Base-by-base conservation (phyloP, 2,797 vertebrate genomes). In the Sparidentex hasta region DNA sequence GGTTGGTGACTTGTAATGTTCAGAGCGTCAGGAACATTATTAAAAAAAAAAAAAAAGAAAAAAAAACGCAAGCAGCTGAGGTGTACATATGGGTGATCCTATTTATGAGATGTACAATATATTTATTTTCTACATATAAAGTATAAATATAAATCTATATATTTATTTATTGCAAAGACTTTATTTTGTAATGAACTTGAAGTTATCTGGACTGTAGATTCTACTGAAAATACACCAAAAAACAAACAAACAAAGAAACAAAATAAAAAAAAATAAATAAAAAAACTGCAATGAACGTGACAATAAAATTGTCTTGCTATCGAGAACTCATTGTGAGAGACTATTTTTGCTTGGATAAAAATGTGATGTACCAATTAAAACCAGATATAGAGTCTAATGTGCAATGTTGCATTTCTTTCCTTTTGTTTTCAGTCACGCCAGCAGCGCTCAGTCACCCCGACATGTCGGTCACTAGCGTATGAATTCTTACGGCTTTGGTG, bases 151-250 rank as follows among this genome's bases (percentile, higher is more conserved):
- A 95, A 95, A 95, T 98, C 97, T 98, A 99, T 99, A 92, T 99
- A 98, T 99, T 99, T 99, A 99, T 99, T 99, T 99, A 99, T 99
- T 99, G 97, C 96, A 97, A 97, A 98, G 96, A 97, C 96, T 97
- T 96, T 98, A 98, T 99, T 99, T 99, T 99, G 97, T 98, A 97
- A 98, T 96, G 96, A 98, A 97, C 97, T 97, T 98, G 94, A 95
- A 95, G 91, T 97, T 96, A 97, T 96, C 94, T 95, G 96, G 96
- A 96, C 95, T 94, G 95, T 94, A 97, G 95, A 97, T 98, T 97
- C 96, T 98, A 98, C 96, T 98, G 97, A 98, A 96, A 96, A 90
- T 82, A 92, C 88, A 92, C 90, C 92, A 88, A 87, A 90, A 88
- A 79, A 29, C 47, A 74, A 43, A 65, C 13, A 65, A 44, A 54